Base-by-base conservation (phyloP, 2,113 vertebrate genomes). In the Falcunculus frontatus region DNA sequence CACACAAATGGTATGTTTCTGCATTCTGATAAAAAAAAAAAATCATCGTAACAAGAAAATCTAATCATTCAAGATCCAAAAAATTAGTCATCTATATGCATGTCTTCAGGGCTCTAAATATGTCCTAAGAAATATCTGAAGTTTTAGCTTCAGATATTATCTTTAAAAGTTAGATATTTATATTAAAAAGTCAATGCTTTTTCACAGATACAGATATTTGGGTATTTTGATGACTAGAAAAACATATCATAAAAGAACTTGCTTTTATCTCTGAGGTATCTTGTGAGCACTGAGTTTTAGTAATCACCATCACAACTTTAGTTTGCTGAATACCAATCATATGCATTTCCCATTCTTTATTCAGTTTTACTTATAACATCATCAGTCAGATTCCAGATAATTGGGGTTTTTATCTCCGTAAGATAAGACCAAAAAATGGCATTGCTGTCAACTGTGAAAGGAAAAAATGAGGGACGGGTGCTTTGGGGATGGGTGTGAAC, bases 111-210 rank as follows among this genome's bases (percentile, higher is more conserved):
- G 15, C n/a, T 85, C 33, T 86, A 84, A 94, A 93, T 56, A 46
- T 73, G 49, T 77, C 50, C 94, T 87, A 84, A 86, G 52, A 91
- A 86, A 92, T 37, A 60, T 6, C 33, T 37, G 37, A 77, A 81
- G 32, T 64, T 95, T 89, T 79, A 87, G 33, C 55, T 82, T 95
- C 65, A 95, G 82, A 41, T 95, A 84, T 79, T 93, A 50, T 79
- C 86, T 39, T 79, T 79, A 46, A 59, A 95, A 87, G 39, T 39
- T 81, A 89, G 72, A 84, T 80, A 92, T 96, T 97, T 94, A n/a
- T 90, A 84, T 87, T 74, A 73, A 94, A 95, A 92, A 84, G 33
- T 84, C 69, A 95, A 77, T 95, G 49, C 55, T 93, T 90, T 96
- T 96, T 72, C 67, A 80, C 67, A 87, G n/a, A 68, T 53, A 59